Conservation (phyloP, 1,140 invertebrate genomes). For the Drosophila kurseongensis region DNA sequence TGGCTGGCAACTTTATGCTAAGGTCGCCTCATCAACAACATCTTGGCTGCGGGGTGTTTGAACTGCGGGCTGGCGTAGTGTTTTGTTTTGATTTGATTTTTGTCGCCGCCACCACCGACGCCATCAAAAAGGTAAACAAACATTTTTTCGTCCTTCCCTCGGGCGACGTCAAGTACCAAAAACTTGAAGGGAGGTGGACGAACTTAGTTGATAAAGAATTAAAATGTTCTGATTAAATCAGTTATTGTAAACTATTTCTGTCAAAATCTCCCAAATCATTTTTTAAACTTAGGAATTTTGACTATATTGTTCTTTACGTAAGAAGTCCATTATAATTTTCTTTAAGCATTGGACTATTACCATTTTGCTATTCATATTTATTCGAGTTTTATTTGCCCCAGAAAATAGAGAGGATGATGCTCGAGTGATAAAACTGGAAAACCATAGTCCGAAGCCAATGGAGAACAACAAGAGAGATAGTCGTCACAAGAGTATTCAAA, state of each 20-base stretch:
- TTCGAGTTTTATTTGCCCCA: no score
- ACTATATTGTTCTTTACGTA: no score
- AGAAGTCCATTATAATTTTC: no score
- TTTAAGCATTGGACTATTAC: no score
- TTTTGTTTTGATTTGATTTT: conserved; percentile 74
- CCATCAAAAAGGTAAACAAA: conserved; percentile 66
- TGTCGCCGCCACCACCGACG: conserved; percentile 51
- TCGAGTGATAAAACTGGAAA: no score
- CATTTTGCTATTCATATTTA: not conserved
- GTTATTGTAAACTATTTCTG: conserved; percentile 17
- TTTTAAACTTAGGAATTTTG: no score
- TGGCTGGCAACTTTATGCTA: conserved; percentile 53
- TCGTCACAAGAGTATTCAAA: conserved; percentile 27
- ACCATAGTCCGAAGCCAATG: conserved; percentile 15
- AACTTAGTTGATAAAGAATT: conserved; percentile 4
- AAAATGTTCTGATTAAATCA: conserved; percentile 19
- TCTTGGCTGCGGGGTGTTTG: conserved; percentile 64
- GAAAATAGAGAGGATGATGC: no score
- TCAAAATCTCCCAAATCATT: no score
- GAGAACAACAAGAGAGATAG: not conserved
- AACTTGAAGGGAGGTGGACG: not conserved
- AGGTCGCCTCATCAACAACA: conserved; percentile 59
- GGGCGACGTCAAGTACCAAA: conserved; percentile 12
- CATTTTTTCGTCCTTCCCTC: conserved; percentile 25
- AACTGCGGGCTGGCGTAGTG: conserved; percentile 47